A percentile compares a stretch with the other conserved stretches of the same genome.
Conservation (phyloP, 53 echinoderm and acorn worm species). For the Holothuria scabra region DNA sequence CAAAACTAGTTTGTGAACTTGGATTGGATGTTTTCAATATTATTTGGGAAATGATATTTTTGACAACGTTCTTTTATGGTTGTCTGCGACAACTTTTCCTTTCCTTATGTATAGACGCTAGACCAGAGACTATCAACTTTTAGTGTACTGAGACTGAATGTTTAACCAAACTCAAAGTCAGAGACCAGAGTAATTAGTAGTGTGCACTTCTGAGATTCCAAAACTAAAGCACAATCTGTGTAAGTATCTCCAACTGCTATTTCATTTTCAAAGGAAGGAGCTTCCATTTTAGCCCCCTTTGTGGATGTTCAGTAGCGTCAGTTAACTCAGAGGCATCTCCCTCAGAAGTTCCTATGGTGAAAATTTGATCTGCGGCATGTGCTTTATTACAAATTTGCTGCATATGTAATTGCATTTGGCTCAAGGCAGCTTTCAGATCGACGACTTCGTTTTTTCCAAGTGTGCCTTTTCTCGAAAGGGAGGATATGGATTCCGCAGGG, state of each 20-base stretch:
- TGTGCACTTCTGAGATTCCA: too few species aligned
- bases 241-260: not conserved
- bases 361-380: slow-evolving; percentile 3
- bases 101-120: too few species aligned
- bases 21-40: too few species aligned
- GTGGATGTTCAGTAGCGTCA: not conserved
- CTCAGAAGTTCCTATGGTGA: not conserved
- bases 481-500: not conserved
- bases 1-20: too few species aligned
- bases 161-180: too few species aligned
- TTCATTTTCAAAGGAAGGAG: not conserved
- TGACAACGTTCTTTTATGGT: too few species aligned
- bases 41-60: too few species aligned
- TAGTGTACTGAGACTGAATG: too few species aligned
- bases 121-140: too few species aligned
- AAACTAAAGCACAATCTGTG: too few species aligned
- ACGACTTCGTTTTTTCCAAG: not conserved
- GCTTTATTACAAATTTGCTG: slow-evolving; percentile 7
- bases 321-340: not conserved
- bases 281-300: slow-evolving; percentile 2
- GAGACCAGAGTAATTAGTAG: too few species aligned
- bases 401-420: slow-evolving; percentile 23
- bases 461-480: not conserved
- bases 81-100: too few species aligned
- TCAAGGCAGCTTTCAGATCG: slow-evolving; percentile 11